Percentiles rank a stretch among this genome's conserved stretches.
These are phyloP conservation scores for Macquaria ambigua DNA, from an alignment of 2,113 vertebrate species.

Conservation along the genomic window DNA sequence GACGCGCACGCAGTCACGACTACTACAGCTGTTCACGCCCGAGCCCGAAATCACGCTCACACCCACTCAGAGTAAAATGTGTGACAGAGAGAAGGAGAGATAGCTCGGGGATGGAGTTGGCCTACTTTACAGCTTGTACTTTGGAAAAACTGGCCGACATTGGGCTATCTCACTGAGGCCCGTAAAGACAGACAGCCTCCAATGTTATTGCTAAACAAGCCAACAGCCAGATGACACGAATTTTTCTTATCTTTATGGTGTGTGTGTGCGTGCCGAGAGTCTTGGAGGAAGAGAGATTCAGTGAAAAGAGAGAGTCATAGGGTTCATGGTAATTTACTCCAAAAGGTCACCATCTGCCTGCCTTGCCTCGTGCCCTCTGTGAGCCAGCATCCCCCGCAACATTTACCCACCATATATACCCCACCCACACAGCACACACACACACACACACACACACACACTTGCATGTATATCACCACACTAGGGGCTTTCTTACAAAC, in stretches of 20 bases:
- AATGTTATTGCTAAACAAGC: neutral
- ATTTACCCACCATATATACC: slow-evolving; percentile 22
- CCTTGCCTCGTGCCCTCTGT: slow-evolving; percentile 60
- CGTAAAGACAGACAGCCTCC: neutral
- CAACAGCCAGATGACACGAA: neutral
- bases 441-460: neutral
- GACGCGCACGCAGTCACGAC: slow-evolving; percentile 77
- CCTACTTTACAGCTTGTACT: slow-evolving; percentile 75
- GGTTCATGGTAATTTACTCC: slow-evolving; percentile 82
- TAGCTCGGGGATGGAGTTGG: slow-evolving; percentile 74
- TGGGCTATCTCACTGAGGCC: slow-evolving; percentile 14
- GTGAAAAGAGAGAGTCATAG: slow-evolving; percentile 60
- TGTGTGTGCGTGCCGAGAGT: neutral
- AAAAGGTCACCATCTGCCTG: slow-evolving; percentile 86
- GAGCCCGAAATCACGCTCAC: slow-evolving; percentile 67
- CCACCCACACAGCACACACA: neutral
- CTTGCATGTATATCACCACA: slow-evolving; percentile 9
- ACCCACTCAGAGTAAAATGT: slow-evolving; percentile 65
- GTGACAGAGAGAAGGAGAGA: slow-evolving; percentile 63
- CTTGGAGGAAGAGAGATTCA: neutral
- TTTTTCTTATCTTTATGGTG: neutral
- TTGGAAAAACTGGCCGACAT: slow-evolving; percentile 44
- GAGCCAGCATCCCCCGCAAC: slow-evolving; percentile 43
- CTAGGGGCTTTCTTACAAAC: slow-evolving; percentile 30
- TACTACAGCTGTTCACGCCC: slow-evolving; percentile 76